Evolutionary conservation across 2,113 vertebrate genomes (phyloP), one percentile per base, ranked within the genome.

Genomic region (Notothenia coriiceps): DNA sequence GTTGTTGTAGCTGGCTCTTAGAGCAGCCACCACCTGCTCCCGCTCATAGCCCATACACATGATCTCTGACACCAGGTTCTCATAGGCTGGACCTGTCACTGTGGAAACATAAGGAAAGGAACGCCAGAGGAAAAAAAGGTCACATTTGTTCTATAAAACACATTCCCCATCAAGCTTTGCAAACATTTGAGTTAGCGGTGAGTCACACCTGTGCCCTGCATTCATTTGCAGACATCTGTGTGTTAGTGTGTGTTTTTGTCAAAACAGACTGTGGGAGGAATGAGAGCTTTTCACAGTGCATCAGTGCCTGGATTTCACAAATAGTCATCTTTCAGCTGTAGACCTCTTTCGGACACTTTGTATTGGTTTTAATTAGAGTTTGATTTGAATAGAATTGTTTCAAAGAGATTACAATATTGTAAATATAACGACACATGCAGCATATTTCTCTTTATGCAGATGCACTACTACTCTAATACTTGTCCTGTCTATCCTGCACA

Each of bases 1-100:
- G 83, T 96, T 96, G 87, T 96, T 96, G 86, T 85, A 96, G 68
- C 95, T 96, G 57, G 95, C 95, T 82, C 92, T 78, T 51, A 96
- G 91, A 0, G 95, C 95, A 6, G 93, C 82, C 0, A 96, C 86
- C 5, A 96, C 95, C 72, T 92, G 93, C 84, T 95, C 92, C 43
- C 95, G 89, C 66, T 94, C 93, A 61, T 96, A 96, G 51, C 95
- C 95, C 94, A 96, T 96, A 2, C 92, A 95, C 94, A 95, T 95
- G 56, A 96, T 96, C 87, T 95, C 95, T 12, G 93, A 90, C 74
- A 96, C 95, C 87, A 96, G 88, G 81, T 94, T 95, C 85, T 95
- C 94, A 82, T 96, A 96, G 20, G 94, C 95, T 52, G 94, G 93
- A 50, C 94, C 95, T 18, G 95, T 96, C 73, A 96, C 95, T 96